Evolutionary conservation across 2,888 invertebrate genomes (phyloP), one percentile per base, ranked within the genome.

Genomic region (Hypena proboscidalis): DNA sequence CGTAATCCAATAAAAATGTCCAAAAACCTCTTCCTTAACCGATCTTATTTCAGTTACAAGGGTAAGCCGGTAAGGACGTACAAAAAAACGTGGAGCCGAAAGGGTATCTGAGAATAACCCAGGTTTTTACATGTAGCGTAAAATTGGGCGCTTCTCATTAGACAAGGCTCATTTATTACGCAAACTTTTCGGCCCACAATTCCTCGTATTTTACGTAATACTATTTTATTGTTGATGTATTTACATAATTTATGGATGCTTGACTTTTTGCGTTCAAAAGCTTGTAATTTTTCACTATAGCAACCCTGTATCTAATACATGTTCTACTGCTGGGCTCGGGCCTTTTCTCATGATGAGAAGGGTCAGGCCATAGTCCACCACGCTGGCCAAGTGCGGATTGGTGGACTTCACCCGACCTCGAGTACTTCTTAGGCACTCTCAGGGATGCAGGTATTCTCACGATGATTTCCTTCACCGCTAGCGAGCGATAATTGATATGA

Each of bases 141-240:
- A 80, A 83, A 84, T 84, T 83, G 82, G 77, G 68, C 67, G 57
- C 65, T 57, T 73, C 75, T 78, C 78, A 77, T 83, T 81, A 83
- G 73, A 67, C 55, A 43, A 62, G 70, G 62, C 46, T 70, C 76
- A 82, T 83, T 83, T 82, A 70, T 81, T 83, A 70, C 54, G 49
- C 61, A 67, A 54, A 59, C 61, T 53, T 43, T 57, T 60, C 45
- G 26, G 38, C 38, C 51, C 34, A 47, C 48, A 39, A 50, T 41
- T 61, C 49, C 42, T 45, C 50, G 39, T 55, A 43, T 42, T 61
- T 47, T 54, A 51, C 31, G 23, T 47, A 52, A 45, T 54, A 37
- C 52, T 43, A 48, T 51, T 49, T 51, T 51, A 56, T 51, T 65
- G 53, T 58, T 64, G 66, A 65, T 31, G 30, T 37, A 48, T 49